Evolutionary conservation across 1,140 invertebrate genomes (phyloP).

Genomic region (Drosophila nannoptera): DNA sequence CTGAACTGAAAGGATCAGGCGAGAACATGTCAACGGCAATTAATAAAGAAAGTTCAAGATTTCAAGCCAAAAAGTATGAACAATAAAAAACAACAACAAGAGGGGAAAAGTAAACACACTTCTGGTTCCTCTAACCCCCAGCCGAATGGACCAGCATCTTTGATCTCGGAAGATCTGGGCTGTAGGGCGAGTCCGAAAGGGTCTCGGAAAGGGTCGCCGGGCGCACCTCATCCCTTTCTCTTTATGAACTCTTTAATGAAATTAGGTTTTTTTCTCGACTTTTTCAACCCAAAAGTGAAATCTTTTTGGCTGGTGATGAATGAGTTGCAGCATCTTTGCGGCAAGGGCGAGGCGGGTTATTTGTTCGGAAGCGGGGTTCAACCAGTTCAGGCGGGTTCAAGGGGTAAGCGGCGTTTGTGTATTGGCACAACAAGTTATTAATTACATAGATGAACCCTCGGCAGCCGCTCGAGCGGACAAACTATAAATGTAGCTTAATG

Average conservation of each 20-base stretch:
- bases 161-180: conserved; percentile 44
- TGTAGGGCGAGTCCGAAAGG: too few species aligned
- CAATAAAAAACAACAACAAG: too few species aligned
- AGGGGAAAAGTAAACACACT: conserved; percentile 36
- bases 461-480: conserved; percentile 4
- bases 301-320: conserved; percentile 10
- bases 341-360: conserved; percentile 24
- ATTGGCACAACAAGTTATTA: conserved; percentile 73
- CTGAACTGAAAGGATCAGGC: conserved; percentile 34
- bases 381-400: conserved; percentile 22
- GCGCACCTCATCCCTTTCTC: conserved; percentile 40
- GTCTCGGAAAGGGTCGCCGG: conserved; percentile 35
- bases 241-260: conserved; percentile 66
- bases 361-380: conserved; percentile 2
- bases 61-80: conserved; percentile 34
- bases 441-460: conserved; percentile 32
- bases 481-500: conserved; percentile 49
- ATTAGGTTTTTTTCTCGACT: conserved; percentile 46
- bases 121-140: conserved; percentile 39
- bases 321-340: conserved; percentile 50
- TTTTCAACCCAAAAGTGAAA: conserved; percentile 53
- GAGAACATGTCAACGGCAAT: conserved; percentile 55
- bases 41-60: conserved; percentile 69
- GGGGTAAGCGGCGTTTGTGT: conserved; percentile 34
- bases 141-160: conserved; percentile 45